These are phyloP conservation scores for Decapterus maruadsi DNA, from an alignment of 2,797 vertebrate species.

Conservation along the genomic window DNA sequence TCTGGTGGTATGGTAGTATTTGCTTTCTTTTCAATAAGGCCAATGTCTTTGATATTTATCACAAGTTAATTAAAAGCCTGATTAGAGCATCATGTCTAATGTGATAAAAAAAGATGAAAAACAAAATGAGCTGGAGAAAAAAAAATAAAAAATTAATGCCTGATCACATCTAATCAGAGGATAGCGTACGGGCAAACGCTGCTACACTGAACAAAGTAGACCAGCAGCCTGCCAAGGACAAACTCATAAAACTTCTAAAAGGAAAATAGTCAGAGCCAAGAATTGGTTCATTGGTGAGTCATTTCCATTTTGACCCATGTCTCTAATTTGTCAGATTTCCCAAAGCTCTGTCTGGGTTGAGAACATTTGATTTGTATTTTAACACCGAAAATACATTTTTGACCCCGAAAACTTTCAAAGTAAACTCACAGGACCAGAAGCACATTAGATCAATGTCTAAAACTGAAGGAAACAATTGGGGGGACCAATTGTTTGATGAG, in stretches of 20 bases:
- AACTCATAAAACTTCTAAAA: neutral
- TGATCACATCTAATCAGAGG: conserved; percentile 13
- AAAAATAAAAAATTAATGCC: neutral
- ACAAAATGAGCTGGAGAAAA: neutral
- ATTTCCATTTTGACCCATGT: neutral
- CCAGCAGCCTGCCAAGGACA: neutral
- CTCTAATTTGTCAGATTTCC: neutral
- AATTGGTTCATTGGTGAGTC: neutral
- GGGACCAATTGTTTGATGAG: neutral
- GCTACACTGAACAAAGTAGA: conserved; percentile 17
- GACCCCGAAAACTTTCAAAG: neutral
- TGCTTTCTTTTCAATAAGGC: neutral
- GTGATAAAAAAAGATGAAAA: conserved; percentile 20
- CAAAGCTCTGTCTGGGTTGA: neutral
- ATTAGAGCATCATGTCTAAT: neutral
- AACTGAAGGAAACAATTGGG: neutral
- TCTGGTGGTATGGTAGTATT: neutral
- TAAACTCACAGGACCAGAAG: neutral
- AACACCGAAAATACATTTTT: conserved; percentile 3
- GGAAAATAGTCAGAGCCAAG: conserved; percentile 11
- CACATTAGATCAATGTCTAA: neutral
- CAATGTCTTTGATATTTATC: neutral
- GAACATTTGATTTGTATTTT: neutral
- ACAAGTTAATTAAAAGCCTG: neutral
- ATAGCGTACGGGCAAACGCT: conserved; percentile 3